Evolutionary conservation across 2,113 vertebrate species (phyloP).

Genomic region (Cynopterus brachyotis): DNA sequence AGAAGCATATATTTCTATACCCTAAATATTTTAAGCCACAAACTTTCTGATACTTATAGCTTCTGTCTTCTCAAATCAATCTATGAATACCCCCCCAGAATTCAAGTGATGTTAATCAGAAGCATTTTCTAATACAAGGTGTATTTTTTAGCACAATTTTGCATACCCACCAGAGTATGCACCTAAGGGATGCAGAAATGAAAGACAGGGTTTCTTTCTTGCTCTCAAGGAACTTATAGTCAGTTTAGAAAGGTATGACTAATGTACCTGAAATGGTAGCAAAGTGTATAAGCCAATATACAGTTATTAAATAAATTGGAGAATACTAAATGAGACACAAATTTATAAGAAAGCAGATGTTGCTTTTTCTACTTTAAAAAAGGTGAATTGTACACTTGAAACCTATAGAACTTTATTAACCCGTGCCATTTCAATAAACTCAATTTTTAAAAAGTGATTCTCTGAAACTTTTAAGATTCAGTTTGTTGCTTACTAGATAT

Average conservation of each 20-base stretch:
- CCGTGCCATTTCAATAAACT: too few species aligned
- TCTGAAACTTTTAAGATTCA: too few species aligned
- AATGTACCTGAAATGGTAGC: neutral
- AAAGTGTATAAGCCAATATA: neutral
- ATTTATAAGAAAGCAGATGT: neutral
- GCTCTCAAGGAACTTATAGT: neutral
- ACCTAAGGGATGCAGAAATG: neutral
- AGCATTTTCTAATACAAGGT: neutral
- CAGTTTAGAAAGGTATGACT: neutral
- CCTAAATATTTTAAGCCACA: neutral
- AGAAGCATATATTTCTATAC: neutral
- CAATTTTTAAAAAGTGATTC: too few species aligned
- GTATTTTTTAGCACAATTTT: neutral
- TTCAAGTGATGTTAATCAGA: neutral
- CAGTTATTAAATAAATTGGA: neutral
- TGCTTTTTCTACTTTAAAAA: neutral
- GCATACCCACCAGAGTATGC: neutral
- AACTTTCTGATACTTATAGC: neutral
- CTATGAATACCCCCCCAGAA: neutral
- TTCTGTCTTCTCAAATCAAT: neutral
- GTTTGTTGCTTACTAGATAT: too few species aligned
- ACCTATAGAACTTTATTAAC: too few species aligned
- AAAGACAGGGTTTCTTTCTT: neutral
- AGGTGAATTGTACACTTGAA: too few species aligned
- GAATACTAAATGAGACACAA: neutral